Evolutionary conservation across 1,140 invertebrate genomes (phyloP).

Genomic region (Aleiodes sp.): DNA sequence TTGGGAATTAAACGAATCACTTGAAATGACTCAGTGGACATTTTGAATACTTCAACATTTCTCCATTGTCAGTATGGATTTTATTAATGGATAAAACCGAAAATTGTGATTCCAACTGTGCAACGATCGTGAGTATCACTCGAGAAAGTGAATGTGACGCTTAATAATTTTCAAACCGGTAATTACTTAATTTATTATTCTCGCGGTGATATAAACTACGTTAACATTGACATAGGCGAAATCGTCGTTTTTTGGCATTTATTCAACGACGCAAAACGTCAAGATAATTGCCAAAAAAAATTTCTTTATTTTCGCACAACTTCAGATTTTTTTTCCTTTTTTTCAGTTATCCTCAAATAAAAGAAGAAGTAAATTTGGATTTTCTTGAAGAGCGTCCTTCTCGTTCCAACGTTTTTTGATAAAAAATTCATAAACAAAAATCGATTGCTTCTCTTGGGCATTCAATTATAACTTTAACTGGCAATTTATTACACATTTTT

Average conservation of each 20-base stretch:
- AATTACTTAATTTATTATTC: neutral
- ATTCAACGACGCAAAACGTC: conserved; percentile 52
- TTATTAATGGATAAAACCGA: no score
- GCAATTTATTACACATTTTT: neutral
- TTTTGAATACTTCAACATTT: neutral
- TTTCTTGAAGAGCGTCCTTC: no score
- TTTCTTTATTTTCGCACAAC: conserved; percentile 20
- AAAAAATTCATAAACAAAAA: conserved; percentile 16
- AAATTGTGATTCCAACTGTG: no score
- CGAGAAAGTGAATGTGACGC: no score
- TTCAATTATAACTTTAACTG: neutral
- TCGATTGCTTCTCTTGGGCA: neutral
- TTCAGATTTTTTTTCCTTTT: neutral
- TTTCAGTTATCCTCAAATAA: no score
- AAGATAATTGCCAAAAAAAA: conserved; percentile 43
- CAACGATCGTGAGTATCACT: no score
- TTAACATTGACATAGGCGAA: neutral
- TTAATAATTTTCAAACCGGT: no score
- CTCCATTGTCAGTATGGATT: no score
- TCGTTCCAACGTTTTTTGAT: neutral
- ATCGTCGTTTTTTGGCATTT: conserved; percentile 44
- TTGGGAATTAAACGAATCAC: conserved; percentile 28
- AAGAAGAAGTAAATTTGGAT: no score
- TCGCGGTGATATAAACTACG: neutral
- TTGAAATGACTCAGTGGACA: conserved; percentile 12